phyloP scores from a whole-genome alignment of 1,140 invertebrate species.

The Goniozus legneri region DNA sequence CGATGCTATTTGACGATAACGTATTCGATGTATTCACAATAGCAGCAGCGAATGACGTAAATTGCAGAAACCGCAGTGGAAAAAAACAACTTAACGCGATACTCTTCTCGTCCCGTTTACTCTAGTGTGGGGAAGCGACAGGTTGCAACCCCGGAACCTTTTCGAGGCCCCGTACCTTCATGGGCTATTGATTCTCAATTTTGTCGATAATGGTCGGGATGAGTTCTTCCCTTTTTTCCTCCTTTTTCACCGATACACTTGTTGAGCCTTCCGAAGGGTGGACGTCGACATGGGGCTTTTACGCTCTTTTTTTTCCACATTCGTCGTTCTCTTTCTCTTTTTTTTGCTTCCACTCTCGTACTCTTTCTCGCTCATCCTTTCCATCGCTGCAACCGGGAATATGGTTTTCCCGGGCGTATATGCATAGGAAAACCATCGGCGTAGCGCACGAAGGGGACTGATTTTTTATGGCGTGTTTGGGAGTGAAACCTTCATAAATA shows the following conservation, averaged over 20 bases:
- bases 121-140: background rate
- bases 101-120: too few species aligned
- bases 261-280: conserved; percentile 42
- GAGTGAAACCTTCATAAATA: conserved; percentile 37
- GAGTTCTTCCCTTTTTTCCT: conserved; percentile 18
- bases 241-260: conserved; percentile 50
- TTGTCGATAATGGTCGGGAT: conserved; percentile 44
- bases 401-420: conserved; percentile 42
- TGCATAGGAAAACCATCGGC: conserved; percentile 37
- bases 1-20: too few species aligned
- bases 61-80: too few species aligned
- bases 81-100: too few species aligned
- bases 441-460: conserved; percentile 23
- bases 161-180: conserved; percentile 30
- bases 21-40: too few species aligned
- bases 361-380: conserved; percentile 13
- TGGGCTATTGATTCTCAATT: conserved; percentile 53
- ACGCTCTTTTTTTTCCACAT: conserved; percentile 29
- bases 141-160: background rate
- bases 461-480: conserved; percentile 43
- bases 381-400: conserved; percentile 28
- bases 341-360: conserved; percentile 9
- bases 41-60: too few species aligned
- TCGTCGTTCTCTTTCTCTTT: conserved; percentile 20
- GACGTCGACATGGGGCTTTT: conserved; percentile 35